A percentile compares a stretch with the other conserved stretches of the same genome.
phyloP scores from a whole-genome alignment of 2,113 vertebrate species.

The Notechis scutatus region DNA sequence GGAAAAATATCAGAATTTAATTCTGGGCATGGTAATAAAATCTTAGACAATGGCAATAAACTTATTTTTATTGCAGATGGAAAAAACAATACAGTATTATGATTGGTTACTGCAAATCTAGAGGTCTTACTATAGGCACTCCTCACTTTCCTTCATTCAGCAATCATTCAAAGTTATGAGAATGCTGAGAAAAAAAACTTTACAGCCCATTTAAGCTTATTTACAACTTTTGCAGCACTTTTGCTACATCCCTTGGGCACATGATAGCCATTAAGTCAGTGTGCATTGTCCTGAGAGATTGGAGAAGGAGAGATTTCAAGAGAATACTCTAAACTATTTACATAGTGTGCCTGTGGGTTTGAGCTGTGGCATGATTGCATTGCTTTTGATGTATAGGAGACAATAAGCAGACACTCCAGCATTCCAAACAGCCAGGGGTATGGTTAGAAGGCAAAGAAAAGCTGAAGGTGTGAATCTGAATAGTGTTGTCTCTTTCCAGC shows the following conservation, averaged over 20 bases:
- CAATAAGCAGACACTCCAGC: not conserved
- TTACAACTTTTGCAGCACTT: not conserved
- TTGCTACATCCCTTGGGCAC: not conserved
- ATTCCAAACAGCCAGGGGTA: not conserved
- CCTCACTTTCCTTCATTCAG: not conserved
- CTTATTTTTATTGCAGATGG: not conserved
- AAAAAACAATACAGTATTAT: not conserved
- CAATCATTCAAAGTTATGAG: not conserved
- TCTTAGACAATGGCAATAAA: not conserved
- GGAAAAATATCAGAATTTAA: not conserved
- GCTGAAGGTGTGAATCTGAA: not conserved
- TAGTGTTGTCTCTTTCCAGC: not conserved
- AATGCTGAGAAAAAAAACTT: not conserved
- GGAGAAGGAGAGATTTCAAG: not conserved
- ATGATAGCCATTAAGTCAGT: not conserved
- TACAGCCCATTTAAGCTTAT: not conserved
- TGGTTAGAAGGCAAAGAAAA: not conserved
- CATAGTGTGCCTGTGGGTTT: not conserved
- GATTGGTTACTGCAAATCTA: not conserved
- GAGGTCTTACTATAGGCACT: not conserved
- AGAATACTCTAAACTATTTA: not conserved
- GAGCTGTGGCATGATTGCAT: not conserved
- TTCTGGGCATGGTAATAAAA: not conserved
- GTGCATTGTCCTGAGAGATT: not conserved
- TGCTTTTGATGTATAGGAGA: not conserved